Base-by-base conservation (phyloP, 2,113 vertebrate genomes). In the Triplophysa rosa region DNA sequence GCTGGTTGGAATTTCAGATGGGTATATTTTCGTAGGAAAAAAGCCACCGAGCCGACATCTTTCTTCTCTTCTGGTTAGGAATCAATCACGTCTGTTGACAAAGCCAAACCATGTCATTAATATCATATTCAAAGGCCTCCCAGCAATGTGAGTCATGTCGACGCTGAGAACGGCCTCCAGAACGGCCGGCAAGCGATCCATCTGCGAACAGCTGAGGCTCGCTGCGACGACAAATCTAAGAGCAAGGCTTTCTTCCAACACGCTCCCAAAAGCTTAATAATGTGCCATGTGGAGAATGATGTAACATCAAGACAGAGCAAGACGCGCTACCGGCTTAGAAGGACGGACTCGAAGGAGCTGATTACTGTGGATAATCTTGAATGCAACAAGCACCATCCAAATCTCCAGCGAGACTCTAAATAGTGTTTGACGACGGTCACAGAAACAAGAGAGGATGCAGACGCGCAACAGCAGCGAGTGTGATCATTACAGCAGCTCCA, bases 361-460 rank as follows among this genome's bases (percentile, higher is more conserved):
- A 93, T 93, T 92, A 91, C 85, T 84, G 88, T 89, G 88, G 89
- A 92, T 93, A 89, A 92, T 92, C 89, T 84, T 86, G 85, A 91
- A 92, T 87, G 87, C 88, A 90, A 91, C 88, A 89, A 89, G 88
- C 88, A 87, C 83, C 84, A 83, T 83, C 76, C 85, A 90, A 88
- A 85, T 92, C 91, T 91, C 92, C 84, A 86, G 89, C 83, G 90
- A 88, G 90, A 91, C 89, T 84, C 85, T 87, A 84, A 86, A 87
- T 90, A 89, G 90, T 90, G 91, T 88, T 83, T 82, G 83, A 90
- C 88, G 80, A 88, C 72, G 90, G 91, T 89, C 92, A 89, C 86
- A 90, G 86, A 86, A 89, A 88, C 86, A 85, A 91, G 88, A 89
- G 88, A 87, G 76, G 84, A 85, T 66, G 83, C 71, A 37, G 80